Conservation (phyloP, 2,888 invertebrate species). For the Liopterus haemorrhoidalis region DNA sequence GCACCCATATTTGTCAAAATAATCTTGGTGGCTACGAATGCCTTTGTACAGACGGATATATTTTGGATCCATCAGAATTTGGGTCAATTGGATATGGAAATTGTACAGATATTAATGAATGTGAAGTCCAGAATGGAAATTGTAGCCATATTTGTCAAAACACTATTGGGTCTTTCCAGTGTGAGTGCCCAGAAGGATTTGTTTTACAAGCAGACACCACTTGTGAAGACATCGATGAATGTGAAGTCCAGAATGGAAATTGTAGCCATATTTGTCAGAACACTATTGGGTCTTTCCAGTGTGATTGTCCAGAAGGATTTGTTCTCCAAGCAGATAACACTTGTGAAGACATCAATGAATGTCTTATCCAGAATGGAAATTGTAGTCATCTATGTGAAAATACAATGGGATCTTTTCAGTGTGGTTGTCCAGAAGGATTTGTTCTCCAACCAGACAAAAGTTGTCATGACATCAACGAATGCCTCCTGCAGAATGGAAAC, state of each 20-base stretch:
- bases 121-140: slow-evolving; percentile 40
- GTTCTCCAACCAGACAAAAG: slow-evolving; percentile 42
- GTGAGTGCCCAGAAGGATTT: slow-evolving; percentile 37
- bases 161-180: slow-evolving; percentile 34
- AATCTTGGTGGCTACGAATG: slow-evolving; percentile 41
- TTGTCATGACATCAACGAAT: slow-evolving; percentile 54
- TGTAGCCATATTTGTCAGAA: slow-evolving; percentile 51
- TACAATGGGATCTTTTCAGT: slow-evolving; percentile 47
- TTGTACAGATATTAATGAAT: slow-evolving; percentile 51
- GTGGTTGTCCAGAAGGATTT: slow-evolving; percentile 47
- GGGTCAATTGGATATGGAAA: slow-evolving; percentile 19
- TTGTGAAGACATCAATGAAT: slow-evolving; percentile 46
- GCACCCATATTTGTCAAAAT: slow-evolving; percentile 44
- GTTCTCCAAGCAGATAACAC: slow-evolving; percentile 40
- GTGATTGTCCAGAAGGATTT: slow-evolving; percentile 46
- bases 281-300: slow-evolving; percentile 46
- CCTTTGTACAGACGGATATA: slow-evolving; percentile 45
- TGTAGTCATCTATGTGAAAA: slow-evolving; percentile 51
- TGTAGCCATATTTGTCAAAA: slow-evolving; percentile 37
- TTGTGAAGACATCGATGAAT: slow-evolving; percentile 47
- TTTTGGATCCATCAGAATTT: slow-evolving; percentile 21
- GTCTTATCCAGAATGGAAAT: slow-evolving; percentile 43
- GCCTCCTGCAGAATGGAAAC: slow-evolving; percentile 52
- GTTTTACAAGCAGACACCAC: slow-evolving; percentile 28
- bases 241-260: slow-evolving; percentile 48